These are phyloP conservation scores for Oreochromis tanganicae DNA, from an alignment of 2,113 vertebrate genomes.

Conservation along the genomic window DNA sequence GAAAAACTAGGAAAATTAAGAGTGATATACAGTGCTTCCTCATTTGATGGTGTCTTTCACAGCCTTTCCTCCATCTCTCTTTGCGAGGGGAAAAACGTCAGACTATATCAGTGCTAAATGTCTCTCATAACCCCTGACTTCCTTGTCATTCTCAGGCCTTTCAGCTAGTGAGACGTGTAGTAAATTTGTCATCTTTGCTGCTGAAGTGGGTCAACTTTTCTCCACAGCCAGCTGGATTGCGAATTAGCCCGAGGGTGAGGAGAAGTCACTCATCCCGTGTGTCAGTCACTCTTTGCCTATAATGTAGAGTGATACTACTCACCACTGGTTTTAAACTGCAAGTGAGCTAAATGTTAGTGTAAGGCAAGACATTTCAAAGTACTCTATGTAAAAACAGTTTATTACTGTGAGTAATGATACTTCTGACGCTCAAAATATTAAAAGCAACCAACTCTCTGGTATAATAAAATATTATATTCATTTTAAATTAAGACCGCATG, in stretches of 20 bases:
- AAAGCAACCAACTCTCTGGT: rapidly evolving
- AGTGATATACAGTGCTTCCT: not conserved
- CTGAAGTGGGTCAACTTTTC: constrained; percentile 47
- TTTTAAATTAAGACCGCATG: not conserved
- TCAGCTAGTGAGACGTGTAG: not conserved
- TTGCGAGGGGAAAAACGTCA: not conserved
- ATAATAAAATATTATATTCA: not conserved
- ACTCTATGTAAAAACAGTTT: not conserved
- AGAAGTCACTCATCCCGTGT: not conserved
- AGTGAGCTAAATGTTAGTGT: not conserved
- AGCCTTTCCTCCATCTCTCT: not conserved
- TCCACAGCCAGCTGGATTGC: not conserved
- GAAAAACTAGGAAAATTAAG: not conserved
- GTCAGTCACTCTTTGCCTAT: not conserved
- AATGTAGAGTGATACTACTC: not conserved
- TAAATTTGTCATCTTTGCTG: constrained; percentile 24
- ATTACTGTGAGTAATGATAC: not conserved
- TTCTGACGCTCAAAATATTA: not conserved
- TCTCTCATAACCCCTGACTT: constrained; percentile 3
- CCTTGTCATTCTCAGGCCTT: not conserved
- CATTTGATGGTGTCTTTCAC: not conserved
- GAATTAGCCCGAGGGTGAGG: not conserved
- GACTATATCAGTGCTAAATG: not conserved
- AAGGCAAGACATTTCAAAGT: not conserved
- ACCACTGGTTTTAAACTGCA: not conserved